These are phyloP conservation scores for Sinocyclocheilus grahami DNA, from an alignment of 2,113 vertebrate genomes.

Conservation along the genomic window DNA sequence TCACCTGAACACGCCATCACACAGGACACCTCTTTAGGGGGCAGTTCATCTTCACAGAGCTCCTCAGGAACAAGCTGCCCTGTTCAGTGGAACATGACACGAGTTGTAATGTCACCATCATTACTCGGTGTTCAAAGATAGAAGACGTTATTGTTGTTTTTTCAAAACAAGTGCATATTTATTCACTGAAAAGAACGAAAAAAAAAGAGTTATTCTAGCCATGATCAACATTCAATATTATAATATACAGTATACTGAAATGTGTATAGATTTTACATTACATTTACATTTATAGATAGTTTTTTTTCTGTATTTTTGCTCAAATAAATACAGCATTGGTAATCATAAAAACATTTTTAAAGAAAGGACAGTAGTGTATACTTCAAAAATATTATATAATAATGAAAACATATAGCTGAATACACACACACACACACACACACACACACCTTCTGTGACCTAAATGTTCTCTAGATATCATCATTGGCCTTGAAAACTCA, in stretches of 20 bases:
- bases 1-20: constrained; percentile 85
- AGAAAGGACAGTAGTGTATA: too few species aligned
- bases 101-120: not conserved
- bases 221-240: not conserved
- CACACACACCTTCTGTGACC: not conserved
- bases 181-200: not conserved
- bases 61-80: constrained; percentile 76
- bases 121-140: not conserved
- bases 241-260: not conserved
- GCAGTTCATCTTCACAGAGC: constrained; percentile 77
- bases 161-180: not conserved
- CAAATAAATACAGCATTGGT: too few species aligned
- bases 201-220: not conserved
- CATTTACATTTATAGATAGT: too few species aligned
- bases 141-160: not conserved
- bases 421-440: not conserved
- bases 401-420: not conserved
- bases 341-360: too few species aligned
- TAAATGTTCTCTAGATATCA: not conserved
- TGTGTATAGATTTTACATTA: too few species aligned
- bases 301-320: too few species aligned
- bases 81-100: constrained; percentile 61
- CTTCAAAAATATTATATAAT: too few species aligned
- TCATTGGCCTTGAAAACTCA: not conserved
- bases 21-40: constrained; percentile 72